Conservation (phyloP, 2,888 invertebrate genomes). For the Tiliacea aurago region DNA sequence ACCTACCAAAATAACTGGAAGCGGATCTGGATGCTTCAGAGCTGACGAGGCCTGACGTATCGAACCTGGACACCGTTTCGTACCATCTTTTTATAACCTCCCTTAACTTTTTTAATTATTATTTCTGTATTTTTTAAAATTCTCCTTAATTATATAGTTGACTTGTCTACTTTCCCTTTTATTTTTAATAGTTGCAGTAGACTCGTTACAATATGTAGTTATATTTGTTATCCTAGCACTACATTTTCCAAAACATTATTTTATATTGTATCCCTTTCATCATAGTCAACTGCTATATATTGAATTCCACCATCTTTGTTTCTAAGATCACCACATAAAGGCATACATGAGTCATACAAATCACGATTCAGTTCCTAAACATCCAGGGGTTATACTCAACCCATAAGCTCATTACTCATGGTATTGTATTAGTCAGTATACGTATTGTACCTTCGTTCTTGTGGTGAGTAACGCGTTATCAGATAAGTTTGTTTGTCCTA, state of each 20-base stretch:
- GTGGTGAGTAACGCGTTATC: slow-evolving; percentile 75
- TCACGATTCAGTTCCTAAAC: slow-evolving; percentile 35
- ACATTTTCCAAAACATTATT: background rate
- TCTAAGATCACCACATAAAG: background rate
- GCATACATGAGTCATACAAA: slow-evolving; percentile 20
- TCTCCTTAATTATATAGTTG: too few species aligned
- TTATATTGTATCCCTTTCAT: background rate
- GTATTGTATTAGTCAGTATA: slow-evolving; percentile 62
- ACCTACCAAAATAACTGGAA: too few species aligned
- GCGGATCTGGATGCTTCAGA: too few species aligned
- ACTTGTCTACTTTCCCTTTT: too few species aligned
- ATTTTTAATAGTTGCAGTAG: too few species aligned
- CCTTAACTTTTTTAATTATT: too few species aligned
- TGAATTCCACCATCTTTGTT: slow-evolving; percentile 1
- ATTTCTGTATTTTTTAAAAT: too few species aligned
- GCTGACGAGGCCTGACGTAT: too few species aligned
- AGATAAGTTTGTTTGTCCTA: slow-evolving; percentile 76
- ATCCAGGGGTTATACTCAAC: slow-evolving; percentile 37
- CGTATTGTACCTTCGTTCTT: slow-evolving; percentile 34
- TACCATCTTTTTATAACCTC: too few species aligned
- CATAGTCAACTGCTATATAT: background rate
- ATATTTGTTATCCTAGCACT: background rate
- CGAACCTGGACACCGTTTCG: too few species aligned
- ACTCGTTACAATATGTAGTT: background rate
- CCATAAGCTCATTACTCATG: slow-evolving; percentile 67